Evolutionary conservation across 2,888 invertebrate species (phyloP).

Genomic region (Odontomyia ornata): DNA sequence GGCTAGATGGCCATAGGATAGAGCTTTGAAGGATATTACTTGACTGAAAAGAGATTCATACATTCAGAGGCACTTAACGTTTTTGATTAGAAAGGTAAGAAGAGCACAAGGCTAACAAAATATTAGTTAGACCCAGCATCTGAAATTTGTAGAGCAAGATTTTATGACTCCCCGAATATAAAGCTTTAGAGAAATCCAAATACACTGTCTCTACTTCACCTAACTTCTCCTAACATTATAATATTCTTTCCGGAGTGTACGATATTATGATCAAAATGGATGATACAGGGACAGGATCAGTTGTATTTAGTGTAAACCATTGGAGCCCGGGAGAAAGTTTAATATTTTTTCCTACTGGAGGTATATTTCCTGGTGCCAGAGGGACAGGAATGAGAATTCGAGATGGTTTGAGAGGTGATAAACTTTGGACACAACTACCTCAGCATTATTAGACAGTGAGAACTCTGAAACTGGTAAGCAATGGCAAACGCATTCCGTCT

Average conservation of each 20-base stretch:
- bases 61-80: no score
- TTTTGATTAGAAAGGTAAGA: no score
- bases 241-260: conserved; percentile 87
- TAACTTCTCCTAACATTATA: conserved; percentile 79
- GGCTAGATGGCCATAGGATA: no score
- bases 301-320: conserved; percentile 81
- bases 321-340: conserved; percentile 90
- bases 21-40: no score
- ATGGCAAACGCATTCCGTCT: conserved; percentile 84
- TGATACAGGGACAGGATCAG: conserved; percentile 79
- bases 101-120: no score
- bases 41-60: no score
- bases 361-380: conserved; percentile 90
- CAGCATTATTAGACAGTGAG: conserved; percentile 97
- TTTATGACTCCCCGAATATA: no score
- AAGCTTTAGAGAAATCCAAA: no score
- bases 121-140: no score
- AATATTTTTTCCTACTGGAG: conserved; percentile 87
- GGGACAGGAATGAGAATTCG: conserved; percentile 91
- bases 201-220: no score
- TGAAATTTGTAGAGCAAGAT: no score
- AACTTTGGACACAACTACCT: conserved; percentile 81
- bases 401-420: conserved; percentile 91
- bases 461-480: conserved; percentile 80
- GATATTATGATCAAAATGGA: conserved; percentile 88